These are phyloP conservation scores for Prochilodus magdalenae DNA, from an alignment of 2,113 vertebrate species.

Conservation along the genomic window DNA sequence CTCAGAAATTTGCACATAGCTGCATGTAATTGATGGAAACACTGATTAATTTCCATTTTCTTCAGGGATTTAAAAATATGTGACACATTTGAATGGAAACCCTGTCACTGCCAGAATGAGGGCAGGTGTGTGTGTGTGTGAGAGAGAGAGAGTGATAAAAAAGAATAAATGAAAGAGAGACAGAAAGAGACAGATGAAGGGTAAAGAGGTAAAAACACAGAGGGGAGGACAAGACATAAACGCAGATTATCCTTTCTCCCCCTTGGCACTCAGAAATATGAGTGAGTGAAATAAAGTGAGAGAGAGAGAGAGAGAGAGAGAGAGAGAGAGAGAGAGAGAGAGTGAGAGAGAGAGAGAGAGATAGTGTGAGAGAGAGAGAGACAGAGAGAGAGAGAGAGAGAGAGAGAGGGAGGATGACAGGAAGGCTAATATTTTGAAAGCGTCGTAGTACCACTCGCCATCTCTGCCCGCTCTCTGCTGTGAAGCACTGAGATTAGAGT, in stretches of 20 bases:
- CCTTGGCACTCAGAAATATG: conserved; percentile 29
- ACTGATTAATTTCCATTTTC: no score
- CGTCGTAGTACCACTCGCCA: conserved; percentile 56
- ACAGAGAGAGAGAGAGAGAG: conserved; percentile 40
- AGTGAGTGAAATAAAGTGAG: conserved; percentile 12
- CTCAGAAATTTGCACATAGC: no score
- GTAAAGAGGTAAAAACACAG: neutral
- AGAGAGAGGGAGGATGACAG: conserved; percentile 36
- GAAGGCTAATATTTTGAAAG: conserved; percentile 60
- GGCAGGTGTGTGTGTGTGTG: neutral
- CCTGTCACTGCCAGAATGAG: neutral
- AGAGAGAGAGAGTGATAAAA: neutral
- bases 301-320: conserved; percentile 18
- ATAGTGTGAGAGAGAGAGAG: conserved; percentile 14
- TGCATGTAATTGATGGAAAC: no score
- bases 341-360: neutral
- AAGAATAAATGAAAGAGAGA: no score
- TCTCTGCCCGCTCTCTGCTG: conserved; percentile 69
- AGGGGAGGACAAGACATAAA: conserved; percentile 35
- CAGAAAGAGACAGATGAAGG: no score
- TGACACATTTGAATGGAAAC: no score
- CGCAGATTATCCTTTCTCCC: conserved; percentile 43
- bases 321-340: conserved; percentile 41
- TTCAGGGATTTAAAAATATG: no score
- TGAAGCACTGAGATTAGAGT: conserved; percentile 36